Percentiles rank a stretch among this genome's conserved stretches.
These are phyloP conservation scores for Hipposideros larvatus DNA, from an alignment of 2,797 vertebrate species.

Conservation along the genomic window DNA sequence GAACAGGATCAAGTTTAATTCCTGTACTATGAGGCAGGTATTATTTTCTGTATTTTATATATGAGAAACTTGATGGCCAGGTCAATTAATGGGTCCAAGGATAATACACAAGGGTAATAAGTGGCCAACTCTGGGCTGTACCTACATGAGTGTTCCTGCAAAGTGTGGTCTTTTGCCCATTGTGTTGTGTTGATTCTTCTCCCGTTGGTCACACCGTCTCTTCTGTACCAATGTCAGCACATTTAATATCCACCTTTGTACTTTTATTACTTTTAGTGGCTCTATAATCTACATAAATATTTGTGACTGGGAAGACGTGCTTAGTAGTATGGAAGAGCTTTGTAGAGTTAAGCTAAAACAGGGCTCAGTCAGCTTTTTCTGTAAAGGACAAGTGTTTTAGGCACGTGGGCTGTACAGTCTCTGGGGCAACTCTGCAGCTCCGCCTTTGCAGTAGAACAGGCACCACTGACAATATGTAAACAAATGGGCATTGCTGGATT, in stretches of 20 bases:
- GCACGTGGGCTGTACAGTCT: background rate
- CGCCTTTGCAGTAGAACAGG: background rate
- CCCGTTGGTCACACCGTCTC: too few relatives aligned
- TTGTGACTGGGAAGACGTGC: slow-evolving; percentile 11
- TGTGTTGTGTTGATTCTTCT: background rate
- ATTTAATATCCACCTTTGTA: background rate
- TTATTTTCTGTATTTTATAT: background rate
- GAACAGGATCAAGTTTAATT: background rate
- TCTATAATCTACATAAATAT: background rate
- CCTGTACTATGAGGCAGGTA: background rate
- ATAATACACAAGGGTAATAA: background rate
- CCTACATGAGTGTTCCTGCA: background rate
- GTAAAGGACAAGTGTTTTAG: background rate
- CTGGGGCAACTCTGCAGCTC: background rate
- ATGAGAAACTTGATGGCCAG: background rate
- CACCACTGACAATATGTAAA: background rate
- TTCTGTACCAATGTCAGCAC: background rate
- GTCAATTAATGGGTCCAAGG: background rate
- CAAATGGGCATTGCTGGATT: background rate
- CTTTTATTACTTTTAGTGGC: slow-evolving; percentile 29
- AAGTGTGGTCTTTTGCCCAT: background rate
- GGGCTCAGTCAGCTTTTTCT: background rate
- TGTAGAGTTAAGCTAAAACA: background rate
- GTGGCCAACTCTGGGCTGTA: background rate
- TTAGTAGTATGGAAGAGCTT: background rate